phyloP scores from a whole-genome alignment of 2,888 invertebrate genomes.

The Trichopoda pennipes region DNA sequence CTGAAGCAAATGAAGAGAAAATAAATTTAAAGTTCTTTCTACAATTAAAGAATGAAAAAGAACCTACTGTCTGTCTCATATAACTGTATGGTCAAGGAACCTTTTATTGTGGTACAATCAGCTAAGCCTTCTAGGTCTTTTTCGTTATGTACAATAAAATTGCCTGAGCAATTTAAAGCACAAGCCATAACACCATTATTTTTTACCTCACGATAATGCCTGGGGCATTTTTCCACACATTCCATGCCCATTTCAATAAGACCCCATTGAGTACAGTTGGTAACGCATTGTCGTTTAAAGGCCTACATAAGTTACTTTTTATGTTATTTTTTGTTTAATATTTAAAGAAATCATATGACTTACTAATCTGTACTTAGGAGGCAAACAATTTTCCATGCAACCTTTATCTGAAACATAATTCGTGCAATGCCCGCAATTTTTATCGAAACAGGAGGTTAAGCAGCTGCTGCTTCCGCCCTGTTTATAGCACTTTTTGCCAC shows the following conservation, averaged over 20 bases:
- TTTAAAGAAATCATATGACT: not conserved
- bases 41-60: not conserved
- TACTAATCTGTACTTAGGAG: constrained; percentile 41
- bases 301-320: constrained; percentile 21
- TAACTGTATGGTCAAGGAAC: constrained; percentile 84
- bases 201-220: constrained; percentile 74
- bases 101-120: constrained; percentile 87
- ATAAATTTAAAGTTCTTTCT: not conserved
- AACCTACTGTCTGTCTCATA: constrained; percentile 72
- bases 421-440: constrained; percentile 74
- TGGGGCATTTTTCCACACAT: constrained; percentile 88
- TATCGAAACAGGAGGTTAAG: constrained; percentile 41
- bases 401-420: constrained; percentile 31
- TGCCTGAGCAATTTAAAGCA: constrained; percentile 72
- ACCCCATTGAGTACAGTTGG: constrained; percentile 71
- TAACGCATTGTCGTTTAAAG: constrained; percentile 47
- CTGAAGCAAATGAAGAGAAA: not conserved
- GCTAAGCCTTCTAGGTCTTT: constrained; percentile 80
- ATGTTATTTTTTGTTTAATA: too few species aligned
- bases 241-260: constrained; percentile 71
- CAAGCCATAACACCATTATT: constrained; percentile 68
- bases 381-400: constrained; percentile 45
- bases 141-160: constrained; percentile 70
- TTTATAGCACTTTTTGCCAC: constrained; percentile 12
- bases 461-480: constrained; percentile 28